phyloP scores from a whole-genome alignment of 2,797 vertebrate genomes.

The Serranus cabrilla region DNA sequence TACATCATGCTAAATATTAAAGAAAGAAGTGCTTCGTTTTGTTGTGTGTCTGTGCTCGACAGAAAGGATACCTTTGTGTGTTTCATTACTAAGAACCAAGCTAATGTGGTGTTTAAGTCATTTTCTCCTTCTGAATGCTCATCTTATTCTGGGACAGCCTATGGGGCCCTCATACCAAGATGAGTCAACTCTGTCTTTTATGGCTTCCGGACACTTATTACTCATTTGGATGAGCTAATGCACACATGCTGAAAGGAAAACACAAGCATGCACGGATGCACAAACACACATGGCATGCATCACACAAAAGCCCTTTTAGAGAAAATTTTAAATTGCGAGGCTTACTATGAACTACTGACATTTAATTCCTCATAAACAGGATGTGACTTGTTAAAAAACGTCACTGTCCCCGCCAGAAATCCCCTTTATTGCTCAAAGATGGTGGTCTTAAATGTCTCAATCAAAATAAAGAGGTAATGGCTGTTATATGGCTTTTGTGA shows the following conservation, averaged over 20 bases:
- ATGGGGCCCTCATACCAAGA: constrained; percentile 29
- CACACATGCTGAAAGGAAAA: constrained; percentile 40
- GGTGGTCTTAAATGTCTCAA: constrained; percentile 10
- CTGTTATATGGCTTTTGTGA: neutral
- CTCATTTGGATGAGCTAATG: constrained; percentile 65
- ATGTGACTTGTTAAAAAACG: constrained; percentile 43
- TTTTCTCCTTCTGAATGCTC: constrained; percentile 25
- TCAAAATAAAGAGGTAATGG: constrained; percentile 18
- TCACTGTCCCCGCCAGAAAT: constrained; percentile 18
- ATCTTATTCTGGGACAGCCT: constrained; percentile 27
- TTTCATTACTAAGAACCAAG: neutral
- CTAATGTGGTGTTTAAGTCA: neutral
- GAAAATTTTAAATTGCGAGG: constrained; percentile 20
- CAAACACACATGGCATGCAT: neutral
- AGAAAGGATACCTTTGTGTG: constrained; percentile 3
- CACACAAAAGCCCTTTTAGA: constrained; percentile 33
- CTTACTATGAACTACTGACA: constrained; percentile 36
- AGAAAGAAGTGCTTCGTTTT: neutral
- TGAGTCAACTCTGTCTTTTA: constrained; percentile 59
- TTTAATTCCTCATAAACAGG: constrained; percentile 52
- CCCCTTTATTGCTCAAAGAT: constrained; percentile 25
- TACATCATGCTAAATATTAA: constrained; percentile 3
- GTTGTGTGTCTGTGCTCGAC: constrained; percentile 1
- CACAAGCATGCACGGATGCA: constrained; percentile 20
- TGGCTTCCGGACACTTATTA: constrained; percentile 44